Evolutionary conservation across 2,888 invertebrate genomes (phyloP).

Genomic region (Isotomurus palustris): DNA sequence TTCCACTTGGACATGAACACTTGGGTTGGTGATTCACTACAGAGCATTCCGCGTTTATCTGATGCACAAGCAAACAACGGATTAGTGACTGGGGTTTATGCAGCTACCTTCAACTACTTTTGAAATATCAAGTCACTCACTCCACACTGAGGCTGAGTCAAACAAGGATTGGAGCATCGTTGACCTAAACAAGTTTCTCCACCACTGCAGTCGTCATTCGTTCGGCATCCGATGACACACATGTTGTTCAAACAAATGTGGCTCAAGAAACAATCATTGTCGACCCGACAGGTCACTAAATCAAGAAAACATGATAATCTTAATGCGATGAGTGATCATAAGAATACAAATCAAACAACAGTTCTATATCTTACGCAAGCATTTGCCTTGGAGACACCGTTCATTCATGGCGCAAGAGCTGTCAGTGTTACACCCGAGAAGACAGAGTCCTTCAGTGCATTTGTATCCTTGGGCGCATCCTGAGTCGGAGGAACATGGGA

Average conservation of each 20-base stretch:
- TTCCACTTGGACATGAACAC: conserved; percentile 63
- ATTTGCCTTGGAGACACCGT: conserved; percentile 75
- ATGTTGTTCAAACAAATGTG: conserved; percentile 82
- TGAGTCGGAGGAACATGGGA: conserved; percentile 64
- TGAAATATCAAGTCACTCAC: conserved; percentile 58
- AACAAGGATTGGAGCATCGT: conserved; percentile 41
- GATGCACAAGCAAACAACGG: conserved; percentile 35
- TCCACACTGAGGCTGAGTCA: conserved; percentile 22
- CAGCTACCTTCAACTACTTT: too few relatives aligned
- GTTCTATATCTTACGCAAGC: conserved; percentile 62
- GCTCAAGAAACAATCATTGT: conserved; percentile 87
- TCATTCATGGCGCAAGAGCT: conserved; percentile 84
- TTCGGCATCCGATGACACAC: conserved; percentile 79
- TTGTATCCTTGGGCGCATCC: conserved; percentile 69
- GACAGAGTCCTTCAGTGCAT: conserved; percentile 77
- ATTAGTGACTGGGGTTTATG: too few relatives aligned
- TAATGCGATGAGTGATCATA: not conserved
- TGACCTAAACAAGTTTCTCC: conserved; percentile 41
- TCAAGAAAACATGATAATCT: not conserved
- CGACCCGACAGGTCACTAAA: conserved; percentile 76
- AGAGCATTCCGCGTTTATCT: conserved; percentile 62
- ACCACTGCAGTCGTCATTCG: conserved; percentile 75
- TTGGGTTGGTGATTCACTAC: conserved; percentile 69
- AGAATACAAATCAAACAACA: not conserved
- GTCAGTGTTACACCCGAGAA: conserved; percentile 69